phyloP scores from a whole-genome alignment of 2,888 invertebrate genomes.

The Eupeodes latifasciatus region DNA sequence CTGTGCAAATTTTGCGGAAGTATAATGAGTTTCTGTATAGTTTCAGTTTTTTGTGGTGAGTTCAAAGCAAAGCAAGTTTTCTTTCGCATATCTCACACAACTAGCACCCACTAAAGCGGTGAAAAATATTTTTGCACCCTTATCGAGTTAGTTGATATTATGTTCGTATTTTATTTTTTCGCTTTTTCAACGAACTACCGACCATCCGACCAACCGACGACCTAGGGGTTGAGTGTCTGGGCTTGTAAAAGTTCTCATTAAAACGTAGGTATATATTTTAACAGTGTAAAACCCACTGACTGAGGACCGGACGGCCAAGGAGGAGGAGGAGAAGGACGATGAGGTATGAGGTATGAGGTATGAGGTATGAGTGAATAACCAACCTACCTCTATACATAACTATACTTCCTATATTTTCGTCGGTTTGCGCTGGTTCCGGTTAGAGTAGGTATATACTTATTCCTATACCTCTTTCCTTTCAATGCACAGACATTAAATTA shows the following conservation, averaged over 20 bases:
- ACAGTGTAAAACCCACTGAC: slow-evolving; percentile 15
- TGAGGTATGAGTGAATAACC: neutral
- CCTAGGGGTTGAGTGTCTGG: slow-evolving; percentile 39
- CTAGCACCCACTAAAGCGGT: slow-evolving; percentile 65
- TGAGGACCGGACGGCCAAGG: no score
- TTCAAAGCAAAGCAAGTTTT: slow-evolving; percentile 39
- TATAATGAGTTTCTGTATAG: slow-evolving; percentile 44
- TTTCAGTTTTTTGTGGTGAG: slow-evolving; percentile 35
- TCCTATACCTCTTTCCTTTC: slow-evolving; percentile 39
- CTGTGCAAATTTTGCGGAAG: slow-evolving; percentile 61
- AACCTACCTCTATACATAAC: neutral
- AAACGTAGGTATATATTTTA: slow-evolving; percentile 56
- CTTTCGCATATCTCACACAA: slow-evolving; percentile 51
- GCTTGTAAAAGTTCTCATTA: slow-evolving; percentile 70
- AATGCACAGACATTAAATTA: slow-evolving; percentile 70
- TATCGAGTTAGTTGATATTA: slow-evolving; percentile 21
- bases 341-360: neutral
- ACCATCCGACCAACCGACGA: neutral
- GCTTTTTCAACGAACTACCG: neutral
- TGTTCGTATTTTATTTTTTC: slow-evolving; percentile 3
- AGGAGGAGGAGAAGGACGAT: neutral
- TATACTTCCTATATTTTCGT: slow-evolving; percentile 52
- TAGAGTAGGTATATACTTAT: neutral
- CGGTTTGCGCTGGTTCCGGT: slow-evolving; percentile 50
- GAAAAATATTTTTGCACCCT: slow-evolving; percentile 66